Conservation (phyloP, 2,113 vertebrate species). For the Malurus cyaneus region DNA sequence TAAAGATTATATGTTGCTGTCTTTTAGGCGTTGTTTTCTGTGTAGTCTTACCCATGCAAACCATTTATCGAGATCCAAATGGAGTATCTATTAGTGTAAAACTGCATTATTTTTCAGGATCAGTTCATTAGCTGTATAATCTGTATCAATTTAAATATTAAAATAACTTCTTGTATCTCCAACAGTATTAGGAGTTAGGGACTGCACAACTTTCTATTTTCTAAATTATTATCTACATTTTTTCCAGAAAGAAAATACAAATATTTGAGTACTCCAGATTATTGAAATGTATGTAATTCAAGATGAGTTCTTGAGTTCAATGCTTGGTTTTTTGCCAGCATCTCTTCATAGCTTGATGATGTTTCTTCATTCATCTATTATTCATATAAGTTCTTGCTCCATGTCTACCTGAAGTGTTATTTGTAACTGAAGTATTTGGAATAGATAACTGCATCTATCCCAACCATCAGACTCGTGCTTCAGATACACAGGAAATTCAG, state of each 20-base stretch:
- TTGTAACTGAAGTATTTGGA: not conserved
- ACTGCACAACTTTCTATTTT: not conserved
- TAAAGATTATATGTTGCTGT: not conserved
- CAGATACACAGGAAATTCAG: not conserved
- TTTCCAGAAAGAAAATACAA: not conserved
- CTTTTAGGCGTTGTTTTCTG: not conserved
- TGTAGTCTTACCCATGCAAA: not conserved
- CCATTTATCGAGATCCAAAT: not conserved
- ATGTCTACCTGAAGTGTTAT: not conserved
- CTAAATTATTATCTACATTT: not conserved
- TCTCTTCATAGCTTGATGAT: not conserved
- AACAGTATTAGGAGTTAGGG: not conserved
- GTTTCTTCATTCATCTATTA: conserved; percentile 14
- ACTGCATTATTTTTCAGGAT: not conserved
- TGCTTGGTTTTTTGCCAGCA: not conserved
- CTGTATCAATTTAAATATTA: not conserved
- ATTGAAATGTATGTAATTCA: not conserved
- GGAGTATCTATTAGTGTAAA: not conserved
- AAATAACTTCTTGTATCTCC: not conserved
- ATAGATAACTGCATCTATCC: not conserved
- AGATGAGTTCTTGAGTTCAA: not conserved
- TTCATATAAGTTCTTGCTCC: not conserved
- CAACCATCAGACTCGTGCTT: not conserved
- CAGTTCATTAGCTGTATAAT: not conserved
- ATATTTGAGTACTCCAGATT: not conserved